Conservation (phyloP, 2,888 invertebrate genomes). For the Patella depressa region DNA sequence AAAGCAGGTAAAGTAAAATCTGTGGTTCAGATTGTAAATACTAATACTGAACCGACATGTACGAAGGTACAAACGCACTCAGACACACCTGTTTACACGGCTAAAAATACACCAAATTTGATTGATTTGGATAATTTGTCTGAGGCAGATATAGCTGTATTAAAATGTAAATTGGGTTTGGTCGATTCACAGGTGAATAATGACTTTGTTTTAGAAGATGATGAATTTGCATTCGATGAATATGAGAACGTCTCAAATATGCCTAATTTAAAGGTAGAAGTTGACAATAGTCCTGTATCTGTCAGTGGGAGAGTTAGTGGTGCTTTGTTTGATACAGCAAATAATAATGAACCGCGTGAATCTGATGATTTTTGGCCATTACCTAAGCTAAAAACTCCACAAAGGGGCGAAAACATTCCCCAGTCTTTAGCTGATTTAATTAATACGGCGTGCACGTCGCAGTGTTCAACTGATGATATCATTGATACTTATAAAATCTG, state of each 20-base stretch:
- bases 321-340: background rate
- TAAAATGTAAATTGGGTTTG: background rate
- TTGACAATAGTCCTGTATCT: background rate
- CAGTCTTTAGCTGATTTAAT: background rate
- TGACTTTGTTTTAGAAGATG: background rate
- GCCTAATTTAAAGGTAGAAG: background rate
- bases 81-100: too few relatives aligned
- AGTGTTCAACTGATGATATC: background rate
- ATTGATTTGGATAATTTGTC: conserved; percentile 2
- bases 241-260: background rate
- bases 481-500: background rate
- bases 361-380: background rate
- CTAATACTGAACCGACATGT: too few relatives aligned
- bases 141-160: background rate
- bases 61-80: too few relatives aligned
- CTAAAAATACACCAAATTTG: background rate
- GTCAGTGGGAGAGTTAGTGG: background rate
- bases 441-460: background rate
- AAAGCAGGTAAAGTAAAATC: too few relatives aligned
- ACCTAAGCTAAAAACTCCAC: background rate
- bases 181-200: background rate
- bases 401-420: background rate
- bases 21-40: too few relatives aligned
- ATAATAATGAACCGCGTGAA: background rate
- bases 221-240: background rate